Percentiles rank a stretch among this genome's conserved stretches.
Conservation (phyloP, 2,888 invertebrate species). For the Metacarcinus magister region DNA sequence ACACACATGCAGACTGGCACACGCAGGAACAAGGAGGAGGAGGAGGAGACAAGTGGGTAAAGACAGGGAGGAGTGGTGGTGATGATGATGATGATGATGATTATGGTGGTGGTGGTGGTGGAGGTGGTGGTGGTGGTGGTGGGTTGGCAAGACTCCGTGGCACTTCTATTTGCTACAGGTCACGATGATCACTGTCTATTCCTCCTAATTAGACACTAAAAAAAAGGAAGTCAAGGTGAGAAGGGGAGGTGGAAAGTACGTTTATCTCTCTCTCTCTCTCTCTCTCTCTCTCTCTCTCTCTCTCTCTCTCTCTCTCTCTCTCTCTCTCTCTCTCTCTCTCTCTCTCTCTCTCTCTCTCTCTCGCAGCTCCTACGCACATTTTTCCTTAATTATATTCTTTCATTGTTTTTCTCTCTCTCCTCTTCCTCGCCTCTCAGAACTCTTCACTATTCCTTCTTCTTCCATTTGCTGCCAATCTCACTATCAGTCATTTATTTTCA, state of each 20-base stretch:
- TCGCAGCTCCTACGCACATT: not conserved
- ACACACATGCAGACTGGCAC: not conserved
- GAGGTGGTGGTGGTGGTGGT: slow-evolving; percentile 23
- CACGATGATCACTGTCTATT: not conserved
- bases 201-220: not conserved
- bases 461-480: not conserved
- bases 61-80: slow-evolving; percentile 29
- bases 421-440: not conserved
- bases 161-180: not conserved
- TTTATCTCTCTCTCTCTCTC: too few relatives aligned
- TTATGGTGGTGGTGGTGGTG: not conserved
- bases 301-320: slow-evolving; percentile 23
- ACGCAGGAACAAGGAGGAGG: not conserved
- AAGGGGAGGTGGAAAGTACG: not conserved
- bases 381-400: not conserved
- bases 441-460: not conserved
- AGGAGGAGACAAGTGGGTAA: not conserved
- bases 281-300: slow-evolving; percentile 17
- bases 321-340: not conserved
- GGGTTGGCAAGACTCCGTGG: not conserved
- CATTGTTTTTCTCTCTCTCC: not conserved
- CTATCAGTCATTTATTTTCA: not conserved
- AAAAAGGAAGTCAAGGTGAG: not conserved
- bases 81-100: not conserved
- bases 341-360: not conserved